A percentile compares a stretch with the other conserved stretches of the same genome.
These are phyloP conservation scores for Hexactinellida sp. DNA, from an alignment of 37 sponge, comb jelly and placozoan genomes.

Conservation along the genomic window DNA sequence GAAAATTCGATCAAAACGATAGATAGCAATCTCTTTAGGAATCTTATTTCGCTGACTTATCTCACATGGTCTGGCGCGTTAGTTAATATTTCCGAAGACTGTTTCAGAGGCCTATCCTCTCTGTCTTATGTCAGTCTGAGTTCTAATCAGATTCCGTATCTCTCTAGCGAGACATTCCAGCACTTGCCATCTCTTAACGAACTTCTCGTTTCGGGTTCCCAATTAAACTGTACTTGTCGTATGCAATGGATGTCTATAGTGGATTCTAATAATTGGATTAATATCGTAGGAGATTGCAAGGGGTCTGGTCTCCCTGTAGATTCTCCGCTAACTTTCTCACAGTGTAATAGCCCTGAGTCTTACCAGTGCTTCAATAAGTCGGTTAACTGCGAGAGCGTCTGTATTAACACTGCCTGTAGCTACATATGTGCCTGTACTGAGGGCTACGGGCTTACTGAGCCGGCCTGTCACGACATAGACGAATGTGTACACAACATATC, in stretches of 20 bases:
- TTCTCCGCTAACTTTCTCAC: background rate
- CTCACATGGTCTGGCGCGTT: background rate
- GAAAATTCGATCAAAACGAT: background rate
- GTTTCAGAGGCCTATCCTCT: background rate
- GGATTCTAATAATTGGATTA: background rate
- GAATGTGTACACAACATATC: background rate
- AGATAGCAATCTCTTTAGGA: background rate
- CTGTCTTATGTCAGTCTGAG: background rate
- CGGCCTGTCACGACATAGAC: background rate
- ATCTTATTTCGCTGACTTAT: background rate
- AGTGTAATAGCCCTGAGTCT: background rate
- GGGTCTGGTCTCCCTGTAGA: background rate
- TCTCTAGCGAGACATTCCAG: background rate
- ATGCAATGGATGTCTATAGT: conserved; percentile 6
- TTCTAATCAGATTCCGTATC: background rate
- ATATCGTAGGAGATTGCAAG: background rate
- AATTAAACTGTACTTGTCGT: background rate
- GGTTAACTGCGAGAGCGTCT: background rate
- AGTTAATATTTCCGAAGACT: background rate
- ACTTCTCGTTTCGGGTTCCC: background rate
- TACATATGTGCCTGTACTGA: conserved; percentile 1
- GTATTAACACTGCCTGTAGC: background rate
- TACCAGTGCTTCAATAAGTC: conserved; percentile 9
- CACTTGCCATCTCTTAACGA: background rate
- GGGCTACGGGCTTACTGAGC: background rate